phyloP scores from a whole-genome alignment of 2,888 invertebrate species.

The Agrochola circellaris region DNA sequence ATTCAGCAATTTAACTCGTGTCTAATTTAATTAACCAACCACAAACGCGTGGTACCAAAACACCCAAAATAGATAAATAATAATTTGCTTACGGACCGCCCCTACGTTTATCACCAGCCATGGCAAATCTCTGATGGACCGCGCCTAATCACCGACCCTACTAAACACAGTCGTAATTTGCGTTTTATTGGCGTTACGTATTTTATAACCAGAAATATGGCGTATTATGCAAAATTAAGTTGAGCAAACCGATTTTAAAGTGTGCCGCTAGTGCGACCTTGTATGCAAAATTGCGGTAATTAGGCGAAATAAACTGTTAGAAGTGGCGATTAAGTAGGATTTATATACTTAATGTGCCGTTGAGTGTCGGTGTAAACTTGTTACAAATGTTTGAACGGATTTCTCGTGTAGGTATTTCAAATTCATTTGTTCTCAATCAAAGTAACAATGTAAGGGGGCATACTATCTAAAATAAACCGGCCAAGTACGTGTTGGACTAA shows the following conservation, averaged over 20 bases:
- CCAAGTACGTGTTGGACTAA: no score
- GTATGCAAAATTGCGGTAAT: conserved; percentile 50
- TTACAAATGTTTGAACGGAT: conserved; percentile 23
- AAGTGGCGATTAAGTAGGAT: conserved; percentile 44
- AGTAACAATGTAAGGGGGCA: no score
- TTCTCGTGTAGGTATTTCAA: conserved; percentile 9
- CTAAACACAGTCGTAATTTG: conserved; percentile 72
- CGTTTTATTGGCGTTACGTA: conserved; percentile 71
- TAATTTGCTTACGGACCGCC: conserved; percentile 73
- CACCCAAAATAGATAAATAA: conserved; percentile 53
- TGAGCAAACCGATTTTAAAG: conserved; percentile 62
- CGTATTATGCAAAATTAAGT: conserved; percentile 65
- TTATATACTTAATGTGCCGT: conserved; percentile 33
- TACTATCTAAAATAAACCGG: no score
- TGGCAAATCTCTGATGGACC: conserved; percentile 79
- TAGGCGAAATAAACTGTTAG: conserved; percentile 44
- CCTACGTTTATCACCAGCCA: conserved; percentile 69
- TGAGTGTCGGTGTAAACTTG: conserved; percentile 27
- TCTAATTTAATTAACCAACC: conserved; percentile 48
- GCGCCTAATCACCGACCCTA: conserved; percentile 77
- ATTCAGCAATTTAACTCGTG: conserved; percentile 36
- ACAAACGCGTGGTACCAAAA: conserved; percentile 30
- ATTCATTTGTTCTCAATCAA: neutral
- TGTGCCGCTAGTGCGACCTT: conserved; percentile 59
- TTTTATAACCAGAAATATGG: conserved; percentile 63